Conservation (phyloP, 64 coral and sea anemone genomes). For the Montipora capricornis region DNA sequence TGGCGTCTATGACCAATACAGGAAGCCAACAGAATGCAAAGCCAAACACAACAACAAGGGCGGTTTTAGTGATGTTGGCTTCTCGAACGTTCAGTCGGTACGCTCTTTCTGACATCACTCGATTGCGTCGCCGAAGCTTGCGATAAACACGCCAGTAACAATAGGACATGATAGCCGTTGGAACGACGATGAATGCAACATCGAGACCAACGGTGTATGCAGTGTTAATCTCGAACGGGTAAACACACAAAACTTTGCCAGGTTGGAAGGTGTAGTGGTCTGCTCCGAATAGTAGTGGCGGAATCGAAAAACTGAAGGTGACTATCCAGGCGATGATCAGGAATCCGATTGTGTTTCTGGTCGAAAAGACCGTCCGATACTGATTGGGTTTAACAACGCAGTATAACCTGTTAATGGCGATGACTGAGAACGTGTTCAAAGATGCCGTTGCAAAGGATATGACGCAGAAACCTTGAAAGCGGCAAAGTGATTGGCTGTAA, state of each 20-base stretch:
- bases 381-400: conserved; percentile 85
- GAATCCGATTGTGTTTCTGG: conserved; percentile 52
- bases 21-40: conserved; percentile 64
- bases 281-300: not conserved
- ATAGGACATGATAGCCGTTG: conserved; percentile 14
- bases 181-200: conserved; percentile 22
- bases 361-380: conserved; percentile 74
- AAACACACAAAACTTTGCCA: conserved; percentile 56
- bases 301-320: not conserved
- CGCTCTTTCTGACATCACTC: not conserved
- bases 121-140: not conserved
- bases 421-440: conserved; percentile 73
- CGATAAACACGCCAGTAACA: conserved; percentile 65
- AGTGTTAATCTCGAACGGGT: conserved; percentile 56
- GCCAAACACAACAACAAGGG: conserved; percentile 37
- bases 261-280: conserved; percentile 22
- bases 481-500: conserved; percentile 51
- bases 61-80: conserved; percentile 45
- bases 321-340: conserved; percentile 36
- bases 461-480: conserved; percentile 72
- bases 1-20: conserved; percentile 52
- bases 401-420: conserved; percentile 87
- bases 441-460: conserved; percentile 76
- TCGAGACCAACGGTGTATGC: conserved; percentile 7
- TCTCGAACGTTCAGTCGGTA: conserved; percentile 32